Percentiles rank a stretch among this genome's conserved stretches.
Evolutionary conservation across 1,140 invertebrate genomes (phyloP).

Genomic region (Drosophila truncata): DNA sequence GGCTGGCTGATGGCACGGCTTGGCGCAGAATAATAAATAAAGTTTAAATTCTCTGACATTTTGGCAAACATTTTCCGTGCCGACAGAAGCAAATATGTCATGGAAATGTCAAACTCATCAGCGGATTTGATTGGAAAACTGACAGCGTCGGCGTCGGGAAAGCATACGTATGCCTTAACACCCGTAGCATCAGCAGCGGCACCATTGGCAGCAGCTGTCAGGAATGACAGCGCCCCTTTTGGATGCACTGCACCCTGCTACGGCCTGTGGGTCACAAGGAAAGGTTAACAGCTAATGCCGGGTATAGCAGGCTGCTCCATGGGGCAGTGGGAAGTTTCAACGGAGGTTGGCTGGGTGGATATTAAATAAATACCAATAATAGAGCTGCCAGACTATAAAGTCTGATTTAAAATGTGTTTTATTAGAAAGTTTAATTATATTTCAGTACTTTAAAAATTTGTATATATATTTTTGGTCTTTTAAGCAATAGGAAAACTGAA

Average conservation of each 20-base stretch:
- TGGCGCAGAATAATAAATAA: constrained; percentile 79
- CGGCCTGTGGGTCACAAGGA: constrained; percentile 28
- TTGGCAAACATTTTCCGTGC: constrained; percentile 83
- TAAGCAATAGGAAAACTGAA: neutral
- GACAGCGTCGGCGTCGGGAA: constrained; percentile 51
- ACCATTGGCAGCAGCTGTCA: constrained; percentile 44
- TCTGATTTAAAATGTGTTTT: neutral
- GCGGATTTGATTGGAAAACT: constrained; percentile 77
- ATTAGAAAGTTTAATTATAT: neutral
- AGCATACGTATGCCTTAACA: constrained; percentile 1
- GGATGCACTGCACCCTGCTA: constrained; percentile 16
- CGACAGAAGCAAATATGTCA: constrained; percentile 78
- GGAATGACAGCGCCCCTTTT: constrained; percentile 37
- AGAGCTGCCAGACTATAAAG: constrained; percentile 1
- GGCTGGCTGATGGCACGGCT: constrained; percentile 65
- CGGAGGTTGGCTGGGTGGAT: too few species aligned
- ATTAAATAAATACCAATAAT: constrained; percentile 14
- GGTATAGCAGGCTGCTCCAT: neutral
- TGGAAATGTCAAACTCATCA: constrained; percentile 82
- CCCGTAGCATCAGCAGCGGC: constrained; percentile 29
- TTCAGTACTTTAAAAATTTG: neutral
- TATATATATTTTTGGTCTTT: neutral
- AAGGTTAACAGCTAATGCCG: constrained; percentile 22
- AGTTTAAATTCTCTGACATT: constrained; percentile 83
- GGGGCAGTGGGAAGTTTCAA: neutral